Evolutionary conservation across 1,140 invertebrate species (phyloP), one percentile per base, ranked within the genome.

Genomic region (Leptinotarsa texana): DNA sequence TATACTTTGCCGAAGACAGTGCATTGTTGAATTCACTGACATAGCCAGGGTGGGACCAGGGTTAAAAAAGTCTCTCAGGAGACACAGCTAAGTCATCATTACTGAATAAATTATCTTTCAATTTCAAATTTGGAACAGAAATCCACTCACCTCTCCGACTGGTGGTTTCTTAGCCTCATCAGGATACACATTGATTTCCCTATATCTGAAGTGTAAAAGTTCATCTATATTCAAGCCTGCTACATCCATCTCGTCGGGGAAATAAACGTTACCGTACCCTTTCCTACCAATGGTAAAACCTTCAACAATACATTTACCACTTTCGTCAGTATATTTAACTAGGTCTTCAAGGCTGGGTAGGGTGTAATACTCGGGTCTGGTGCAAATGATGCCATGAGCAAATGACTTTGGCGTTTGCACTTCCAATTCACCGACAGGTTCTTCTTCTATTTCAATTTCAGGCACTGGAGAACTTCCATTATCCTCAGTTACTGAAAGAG

Each of bases 181-280:
- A 0, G 91, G 91, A 86, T 93, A 93, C 61, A 93, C 88, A 21
- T 91, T 91, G 3, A 94, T 89, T 85, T 94, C 93, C 80, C 93
- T 93, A 82, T 93, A 91, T 18, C 93, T 86, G 78, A 94, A 93
- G 78, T 94, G 92, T 13, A 89, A 90, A 18, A 96, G 91, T 79
- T 95, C 92, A 86, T 98, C 96, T 8, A 98, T 84, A 87, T 98
- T 95, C 18, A 99, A 81, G 11, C 93, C 93, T 24, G 93, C 90
- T n/a, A 99, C 92, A 85, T 98, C 94, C 75, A 97, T 92, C 24
- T 91, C 89, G 76, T 95, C 94, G 42, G 92, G 91, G 83, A 96
- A 99, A 83, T 90, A 95, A 0, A 99, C 93, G 85, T 94, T 95
- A 24, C 98, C 98, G 86, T 96, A 99, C 63, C 95, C 94, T 73